Percentiles rank a stretch among this genome's conserved stretches.
These are phyloP conservation scores for Bucco capensis DNA, from an alignment of 2,113 vertebrate species.

Conservation along the genomic window DNA sequence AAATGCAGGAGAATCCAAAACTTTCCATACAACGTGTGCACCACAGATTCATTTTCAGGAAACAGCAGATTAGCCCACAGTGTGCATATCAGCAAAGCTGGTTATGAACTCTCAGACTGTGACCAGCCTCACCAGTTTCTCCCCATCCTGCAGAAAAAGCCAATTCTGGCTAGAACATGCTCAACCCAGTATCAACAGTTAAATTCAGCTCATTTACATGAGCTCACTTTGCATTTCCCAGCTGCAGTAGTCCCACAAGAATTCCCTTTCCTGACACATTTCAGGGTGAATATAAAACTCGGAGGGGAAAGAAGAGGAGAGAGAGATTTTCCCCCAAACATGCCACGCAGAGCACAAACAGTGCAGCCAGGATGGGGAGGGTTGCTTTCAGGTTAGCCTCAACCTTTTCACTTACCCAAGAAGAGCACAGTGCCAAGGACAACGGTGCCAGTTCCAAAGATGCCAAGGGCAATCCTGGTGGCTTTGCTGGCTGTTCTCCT, in stretches of 20 bases:
- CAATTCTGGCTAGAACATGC: not conserved
- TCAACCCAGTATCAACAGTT: not conserved
- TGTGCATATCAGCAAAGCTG: too few species aligned
- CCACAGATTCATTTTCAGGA: not conserved
- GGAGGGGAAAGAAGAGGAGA: not conserved
- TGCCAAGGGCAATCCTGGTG: conserved; percentile 62
- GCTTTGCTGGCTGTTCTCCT: conserved; percentile 53
- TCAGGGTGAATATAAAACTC: not conserved
- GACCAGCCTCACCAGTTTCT: not conserved
- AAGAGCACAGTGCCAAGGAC: conserved; percentile 71
- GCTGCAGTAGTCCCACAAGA: not conserved
- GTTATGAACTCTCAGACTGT: too few species aligned
- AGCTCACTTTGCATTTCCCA: not conserved
- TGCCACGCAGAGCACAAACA: rapidly evolving
- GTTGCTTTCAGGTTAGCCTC: not conserved
- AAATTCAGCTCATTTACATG: not conserved
- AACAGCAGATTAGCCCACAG: not conserved
- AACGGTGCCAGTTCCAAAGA: conserved; percentile 69
- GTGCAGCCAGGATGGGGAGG: not conserved
- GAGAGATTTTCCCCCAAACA: not conserved
- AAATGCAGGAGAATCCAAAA: conserved; percentile 37
- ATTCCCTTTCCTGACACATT: not conserved
- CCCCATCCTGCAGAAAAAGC: not conserved
- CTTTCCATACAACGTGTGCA: not conserved
- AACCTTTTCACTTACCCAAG: conserved; percentile 73